These are phyloP conservation scores for Hermaeophaga mercurialis DNA, from an alignment of 2,888 invertebrate species.

Conservation along the genomic window DNA sequence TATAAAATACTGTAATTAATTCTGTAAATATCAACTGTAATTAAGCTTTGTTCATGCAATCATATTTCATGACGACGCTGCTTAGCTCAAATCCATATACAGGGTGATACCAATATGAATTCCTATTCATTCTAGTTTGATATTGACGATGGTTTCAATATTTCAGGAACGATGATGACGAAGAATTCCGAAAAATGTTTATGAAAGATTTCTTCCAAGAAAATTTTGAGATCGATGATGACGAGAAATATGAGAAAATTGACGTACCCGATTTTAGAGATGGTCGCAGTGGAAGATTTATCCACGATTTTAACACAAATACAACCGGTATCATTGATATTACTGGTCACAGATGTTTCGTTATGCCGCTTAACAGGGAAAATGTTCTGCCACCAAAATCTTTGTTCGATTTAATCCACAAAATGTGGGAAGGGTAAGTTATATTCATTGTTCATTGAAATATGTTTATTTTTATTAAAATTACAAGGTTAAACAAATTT, in stretches of 20 bases:
- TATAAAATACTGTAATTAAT: no score
- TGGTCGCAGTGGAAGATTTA: conserved; percentile 81
- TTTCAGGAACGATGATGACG: conserved; percentile 20
- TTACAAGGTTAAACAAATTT: no score
- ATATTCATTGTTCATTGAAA: no score
- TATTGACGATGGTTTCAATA: background rate
- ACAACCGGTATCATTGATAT: conserved; percentile 63
- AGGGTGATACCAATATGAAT: no score
- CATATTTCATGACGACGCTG: no score
- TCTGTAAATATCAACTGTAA: no score
- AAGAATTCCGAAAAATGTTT: conserved; percentile 25
- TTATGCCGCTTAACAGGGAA: conserved; percentile 83
- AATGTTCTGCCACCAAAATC: conserved; percentile 79
- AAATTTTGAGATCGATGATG: conserved; percentile 78
- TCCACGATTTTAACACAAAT: conserved; percentile 88
- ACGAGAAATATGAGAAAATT: conserved; percentile 80
- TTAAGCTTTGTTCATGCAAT: no score
- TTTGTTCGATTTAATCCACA: conserved; percentile 77
- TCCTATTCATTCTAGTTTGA: no score
- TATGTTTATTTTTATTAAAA: no score
- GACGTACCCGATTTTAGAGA: conserved; percentile 84
- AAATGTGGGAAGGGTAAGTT: conserved; percentile 70
- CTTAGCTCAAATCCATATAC: no score
- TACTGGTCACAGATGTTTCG: conserved; percentile 74
- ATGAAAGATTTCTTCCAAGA: conserved; percentile 66